phyloP scores from a whole-genome alignment of 2,888 invertebrate genomes.

The Thelaira solivaga region DNA sequence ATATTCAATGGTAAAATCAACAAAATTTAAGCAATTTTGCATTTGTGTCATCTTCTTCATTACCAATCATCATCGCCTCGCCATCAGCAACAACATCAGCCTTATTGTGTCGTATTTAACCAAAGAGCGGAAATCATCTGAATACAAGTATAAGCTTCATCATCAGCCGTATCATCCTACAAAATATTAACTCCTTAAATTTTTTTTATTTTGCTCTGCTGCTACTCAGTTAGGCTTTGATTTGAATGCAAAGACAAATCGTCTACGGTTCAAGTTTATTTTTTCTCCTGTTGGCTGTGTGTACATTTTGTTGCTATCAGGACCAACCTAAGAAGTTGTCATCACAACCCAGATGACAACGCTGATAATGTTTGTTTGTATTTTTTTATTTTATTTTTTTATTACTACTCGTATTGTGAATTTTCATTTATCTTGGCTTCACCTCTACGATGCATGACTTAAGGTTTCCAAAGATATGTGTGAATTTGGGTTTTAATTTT shows the following conservation, averaged over 20 bases:
- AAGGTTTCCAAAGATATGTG: slow-evolving; percentile 13
- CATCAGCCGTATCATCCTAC: slow-evolving; percentile 25
- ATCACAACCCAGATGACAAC: slow-evolving; percentile 64
- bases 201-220: background rate
- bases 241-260: slow-evolving; percentile 50
- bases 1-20: slow-evolving; percentile 47
- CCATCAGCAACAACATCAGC: too few relatives aligned
- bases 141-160: slow-evolving; percentile 17
- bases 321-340: slow-evolving; percentile 63
- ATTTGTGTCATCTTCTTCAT: slow-evolving; percentile 33
- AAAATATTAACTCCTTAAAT: slow-evolving; percentile 44
- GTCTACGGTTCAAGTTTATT: slow-evolving; percentile 8
- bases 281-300: background rate
- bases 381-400: slow-evolving; percentile 19
- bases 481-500: slow-evolving; percentile 20
- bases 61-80: slow-evolving; percentile 12
- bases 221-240: background rate
- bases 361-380: slow-evolving; percentile 54
- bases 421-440: slow-evolving; percentile 37
- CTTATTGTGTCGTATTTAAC: slow-evolving; percentile 11
- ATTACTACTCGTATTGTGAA: slow-evolving; percentile 16
- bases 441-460: background rate
- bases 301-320: slow-evolving; percentile 25
- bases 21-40: slow-evolving; percentile 37
- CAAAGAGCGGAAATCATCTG: slow-evolving; percentile 30